These are phyloP conservation scores for Poeciliopsis infans DNA, from an alignment of 2,797 vertebrate genomes.

Conservation along the genomic window DNA sequence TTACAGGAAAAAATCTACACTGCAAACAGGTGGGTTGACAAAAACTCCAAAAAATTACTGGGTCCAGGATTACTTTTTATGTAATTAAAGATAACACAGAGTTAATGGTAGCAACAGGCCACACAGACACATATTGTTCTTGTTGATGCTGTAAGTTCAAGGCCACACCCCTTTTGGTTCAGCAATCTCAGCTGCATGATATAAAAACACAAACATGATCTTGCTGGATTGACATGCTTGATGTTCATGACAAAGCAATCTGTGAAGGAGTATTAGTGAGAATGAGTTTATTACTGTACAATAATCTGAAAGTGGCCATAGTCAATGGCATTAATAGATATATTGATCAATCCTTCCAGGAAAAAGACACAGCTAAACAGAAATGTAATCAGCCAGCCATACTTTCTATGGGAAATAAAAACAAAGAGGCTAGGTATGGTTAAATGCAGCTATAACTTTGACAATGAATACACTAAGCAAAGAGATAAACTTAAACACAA, in stretches of 20 bases:
- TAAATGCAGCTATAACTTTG: neutral
- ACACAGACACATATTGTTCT: neutral
- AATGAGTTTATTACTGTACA: neutral
- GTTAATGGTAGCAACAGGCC: neutral
- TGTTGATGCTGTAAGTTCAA: neutral
- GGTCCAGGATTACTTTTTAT: neutral
- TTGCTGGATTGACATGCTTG: neutral
- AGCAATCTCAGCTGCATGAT: neutral
- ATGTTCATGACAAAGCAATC: neutral
- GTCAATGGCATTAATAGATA: neutral
- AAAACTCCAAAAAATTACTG: neutral
- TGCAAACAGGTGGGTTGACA: neutral
- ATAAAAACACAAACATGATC: neutral
- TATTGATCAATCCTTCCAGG: neutral
- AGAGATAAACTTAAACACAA: neutral
- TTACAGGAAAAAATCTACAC: neutral
- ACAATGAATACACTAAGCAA: neutral
- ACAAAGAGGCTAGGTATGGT: neutral
- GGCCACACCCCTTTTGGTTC: neutral
- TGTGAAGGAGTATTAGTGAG: neutral
- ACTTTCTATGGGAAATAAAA: neutral
- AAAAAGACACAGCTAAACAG: neutral
- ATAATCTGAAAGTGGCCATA: neutral
- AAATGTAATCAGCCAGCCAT: neutral
- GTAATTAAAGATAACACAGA: neutral